Evolutionary conservation across 2,113 vertebrate genomes (phyloP).

Genomic region (Oostethus manadensis): DNA sequence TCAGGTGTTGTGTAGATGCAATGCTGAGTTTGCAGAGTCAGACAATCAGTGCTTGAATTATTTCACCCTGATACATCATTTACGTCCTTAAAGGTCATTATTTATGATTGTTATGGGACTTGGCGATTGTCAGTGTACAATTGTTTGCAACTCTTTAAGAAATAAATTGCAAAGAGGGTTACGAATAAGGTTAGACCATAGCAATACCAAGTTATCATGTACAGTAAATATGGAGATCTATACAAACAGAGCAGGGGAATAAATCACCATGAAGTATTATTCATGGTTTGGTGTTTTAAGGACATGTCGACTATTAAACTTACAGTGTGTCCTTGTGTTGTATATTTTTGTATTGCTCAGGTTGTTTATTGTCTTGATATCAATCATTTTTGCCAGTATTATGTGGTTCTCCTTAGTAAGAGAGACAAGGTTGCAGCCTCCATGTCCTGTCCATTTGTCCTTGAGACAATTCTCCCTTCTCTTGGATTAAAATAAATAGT

Average conservation of each 20-base stretch:
- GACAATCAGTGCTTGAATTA: conserved; percentile 2
- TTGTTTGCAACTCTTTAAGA: not conserved
- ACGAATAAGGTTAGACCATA: too few species aligned
- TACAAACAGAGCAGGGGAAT: too few species aligned
- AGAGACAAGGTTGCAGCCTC: conserved; percentile 25
- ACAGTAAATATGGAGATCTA: too few species aligned
- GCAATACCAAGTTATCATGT: too few species aligned
- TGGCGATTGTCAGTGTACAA: not conserved
- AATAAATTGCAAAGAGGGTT: not conserved
- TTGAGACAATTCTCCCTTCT: conserved; percentile 45
- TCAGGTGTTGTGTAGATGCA: conserved; percentile 26
- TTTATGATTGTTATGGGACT: conserved; percentile 14
- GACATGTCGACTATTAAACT: not conserved
- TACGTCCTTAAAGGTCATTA: conserved; percentile 12
- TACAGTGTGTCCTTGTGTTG: not conserved
- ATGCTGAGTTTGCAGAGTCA: conserved; percentile 33
- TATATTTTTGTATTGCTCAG: not conserved
- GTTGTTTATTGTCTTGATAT: conserved; percentile 2
- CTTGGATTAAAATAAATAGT: too few species aligned
- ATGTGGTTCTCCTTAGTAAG: conserved; percentile 20
- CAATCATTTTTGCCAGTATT: conserved; percentile 2
- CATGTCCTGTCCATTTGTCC: conserved; percentile 30
- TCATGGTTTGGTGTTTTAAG: too few species aligned
- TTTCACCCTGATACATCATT: conserved; percentile 6
- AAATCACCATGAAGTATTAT: too few species aligned